Evolutionary conservation across 2,797 vertebrate genomes (phyloP).

Genomic region (Hydrophis major): DNA sequence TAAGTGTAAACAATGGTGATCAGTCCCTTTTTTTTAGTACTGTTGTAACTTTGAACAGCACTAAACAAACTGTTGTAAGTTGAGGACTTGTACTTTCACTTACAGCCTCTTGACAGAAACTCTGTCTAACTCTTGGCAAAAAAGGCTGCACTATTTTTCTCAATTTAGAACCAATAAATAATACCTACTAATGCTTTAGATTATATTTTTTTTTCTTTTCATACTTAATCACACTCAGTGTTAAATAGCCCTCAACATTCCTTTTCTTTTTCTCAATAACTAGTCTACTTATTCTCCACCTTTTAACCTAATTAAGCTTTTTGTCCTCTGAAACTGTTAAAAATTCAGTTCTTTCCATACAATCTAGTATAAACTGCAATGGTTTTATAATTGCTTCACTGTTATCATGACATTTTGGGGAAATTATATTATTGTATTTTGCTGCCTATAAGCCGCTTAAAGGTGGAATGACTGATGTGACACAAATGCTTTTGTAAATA

Average conservation of each 20-base stretch:
- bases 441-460: background rate
- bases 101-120: slow-evolving; percentile 40
- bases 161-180: slow-evolving; percentile 56
- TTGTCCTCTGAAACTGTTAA: background rate
- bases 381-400: background rate
- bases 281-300: background rate
- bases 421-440: background rate
- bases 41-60: background rate
- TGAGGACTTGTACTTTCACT: slow-evolving; percentile 30
- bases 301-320: background rate
- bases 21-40: background rate
- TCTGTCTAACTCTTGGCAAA: slow-evolving; percentile 51
- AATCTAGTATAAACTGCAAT: background rate
- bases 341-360: background rate
- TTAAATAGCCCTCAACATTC: background rate
- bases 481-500: background rate
- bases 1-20: background rate
- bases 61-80: background rate
- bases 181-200: slow-evolving; percentile 39
- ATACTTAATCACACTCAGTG: background rate
- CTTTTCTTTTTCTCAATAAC: background rate
- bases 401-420: background rate
- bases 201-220: background rate
- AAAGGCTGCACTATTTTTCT: slow-evolving; percentile 26
- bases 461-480: background rate